phyloP scores from a whole-genome alignment of 2,797 vertebrate species.

The Coluber constrictor region DNA sequence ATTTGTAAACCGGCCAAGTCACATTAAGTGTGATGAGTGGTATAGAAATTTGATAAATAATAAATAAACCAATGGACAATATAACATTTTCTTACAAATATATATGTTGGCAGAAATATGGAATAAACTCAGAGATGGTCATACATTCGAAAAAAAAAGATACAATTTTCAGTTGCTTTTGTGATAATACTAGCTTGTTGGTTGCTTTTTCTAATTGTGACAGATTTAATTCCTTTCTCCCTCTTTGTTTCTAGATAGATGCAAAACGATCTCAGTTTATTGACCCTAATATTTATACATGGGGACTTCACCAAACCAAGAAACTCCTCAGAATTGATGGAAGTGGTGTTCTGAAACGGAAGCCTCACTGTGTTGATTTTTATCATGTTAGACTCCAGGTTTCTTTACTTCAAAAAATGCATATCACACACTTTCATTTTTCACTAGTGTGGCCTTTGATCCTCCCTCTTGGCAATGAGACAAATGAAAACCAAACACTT shows the following conservation, averaged over 20 bases:
- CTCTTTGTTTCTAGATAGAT: conserved; percentile 79
- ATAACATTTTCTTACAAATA: neutral
- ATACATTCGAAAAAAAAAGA: neutral
- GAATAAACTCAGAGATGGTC: neutral
- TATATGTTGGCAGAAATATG: neutral
- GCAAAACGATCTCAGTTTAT: conserved; percentile 84
- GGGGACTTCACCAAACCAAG: conserved; percentile 86
- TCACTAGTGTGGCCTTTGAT: conserved; percentile 90
- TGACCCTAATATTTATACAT: conserved; percentile 87
- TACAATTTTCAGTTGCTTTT: neutral
- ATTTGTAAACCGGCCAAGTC: neutral
- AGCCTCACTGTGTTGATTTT: conserved; percentile 83
- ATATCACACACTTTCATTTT: conserved; percentile 89
- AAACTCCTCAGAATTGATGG: conserved; percentile 82
- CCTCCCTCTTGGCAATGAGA: conserved; percentile 80
- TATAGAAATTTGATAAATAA: neutral
- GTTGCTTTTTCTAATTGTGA: neutral
- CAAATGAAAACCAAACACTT: conserved; percentile 79
- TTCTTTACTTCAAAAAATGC: conserved; percentile 78
- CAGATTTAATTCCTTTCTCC: neutral
- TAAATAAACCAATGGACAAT: neutral
- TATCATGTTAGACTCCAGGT: conserved; percentile 82
- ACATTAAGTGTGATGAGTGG: neutral
- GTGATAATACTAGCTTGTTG: neutral
- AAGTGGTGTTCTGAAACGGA: conserved; percentile 62